Evolutionary conservation across 1,140 invertebrate species (phyloP), one percentile per base, ranked within the genome.

Genomic region (Drosophila oshimai): DNA sequence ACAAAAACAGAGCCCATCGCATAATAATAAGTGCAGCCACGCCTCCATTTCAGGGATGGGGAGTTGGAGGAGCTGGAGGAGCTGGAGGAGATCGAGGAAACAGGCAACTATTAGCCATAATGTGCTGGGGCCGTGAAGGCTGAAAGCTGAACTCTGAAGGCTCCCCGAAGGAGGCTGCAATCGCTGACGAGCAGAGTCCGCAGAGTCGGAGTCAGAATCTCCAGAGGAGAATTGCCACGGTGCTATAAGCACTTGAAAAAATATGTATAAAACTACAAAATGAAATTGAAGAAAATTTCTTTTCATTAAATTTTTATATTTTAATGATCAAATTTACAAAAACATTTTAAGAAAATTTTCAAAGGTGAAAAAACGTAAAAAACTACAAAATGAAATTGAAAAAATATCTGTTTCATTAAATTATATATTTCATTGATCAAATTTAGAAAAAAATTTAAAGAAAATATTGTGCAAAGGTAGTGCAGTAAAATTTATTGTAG

Each of bases 21-120:
- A 83, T 81, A 81, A 81, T 81, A 81, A 83, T 83, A 83, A 80
- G 76, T 80, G 70, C 72, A 76, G 49, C 76, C 71, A 58, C 77
- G 73, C 77, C 73, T 37, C 44, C 46, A 29, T 44, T 36, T 37
- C 36, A 34, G 36, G 54, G 15, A 13, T 37, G 1, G 0, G 0
- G 13, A 50, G 24, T n/a, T 7, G 42, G 18, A 12, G 29, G 36
- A 26, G 13, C 31, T 39, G n/a, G 20, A 10, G 33, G 24, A 31
- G 31, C n/a, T n/a, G n/a, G 20, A 33, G 50, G 28, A 47, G 55
- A 13, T 28, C 24, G 9, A 26, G 58, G 22, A 65, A 18, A 26
- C 33, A 31, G 47, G 51, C 71, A 75, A 86, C 67, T 86, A 74
- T 84, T 84, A 84, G 68, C 74, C 80, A 78, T 73, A 84, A 84